Evolutionary conservation across 30 jellyfish, hydroid and myxozoan species (phyloP), one percentile per base, ranked within the genome.

Genomic region (Nemopilema nomurai): DNA sequence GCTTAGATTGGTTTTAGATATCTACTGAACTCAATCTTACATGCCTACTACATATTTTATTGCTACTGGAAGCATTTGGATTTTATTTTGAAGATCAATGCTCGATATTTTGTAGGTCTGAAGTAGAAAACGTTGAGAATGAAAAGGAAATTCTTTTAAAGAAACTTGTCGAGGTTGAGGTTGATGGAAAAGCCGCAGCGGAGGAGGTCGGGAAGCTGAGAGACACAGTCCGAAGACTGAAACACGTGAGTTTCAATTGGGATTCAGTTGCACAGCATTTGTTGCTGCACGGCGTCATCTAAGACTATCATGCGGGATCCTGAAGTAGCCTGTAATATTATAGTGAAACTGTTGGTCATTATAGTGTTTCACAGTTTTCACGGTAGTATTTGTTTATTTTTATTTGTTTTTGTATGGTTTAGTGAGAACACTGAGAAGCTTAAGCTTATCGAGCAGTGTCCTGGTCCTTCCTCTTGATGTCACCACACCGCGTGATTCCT

Each of bases 111-210:
- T 63, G 22, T 78, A 93, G 98, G 83, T 77, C 88, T 26, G 98
- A 93, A 50, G 93, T 91, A 16, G 93, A 84, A 52, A 63, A 73
- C 53, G 75, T 93, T 13, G 97, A 91, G 28, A 69, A 77, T 70
- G 98, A 93, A 71, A 83, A 84, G 63, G 89, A 81, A 62, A 32
- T 75, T 23, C 89, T 93, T 26, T 62, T 93, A 51, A 81, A 84
- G 21, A 83, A 84, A 57, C 88, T 93, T 4, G 87, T 82, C 20
- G 91, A 89, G 79, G 95, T 88, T 9, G 98, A 93, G 49, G 71
- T 81, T 51, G 97, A 93, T 63, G 96, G 97, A 19, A 52, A 51
- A 41, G 96, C 96, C 4, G 98, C 98, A 28, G 87, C 97, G 0
- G 88, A 77, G 74, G 97, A 93, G 67, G 95, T 89, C 17, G 84